These are phyloP conservation scores for Thalassoma bifasciatum DNA, from an alignment of 2,113 vertebrate species.

Conservation along the genomic window DNA sequence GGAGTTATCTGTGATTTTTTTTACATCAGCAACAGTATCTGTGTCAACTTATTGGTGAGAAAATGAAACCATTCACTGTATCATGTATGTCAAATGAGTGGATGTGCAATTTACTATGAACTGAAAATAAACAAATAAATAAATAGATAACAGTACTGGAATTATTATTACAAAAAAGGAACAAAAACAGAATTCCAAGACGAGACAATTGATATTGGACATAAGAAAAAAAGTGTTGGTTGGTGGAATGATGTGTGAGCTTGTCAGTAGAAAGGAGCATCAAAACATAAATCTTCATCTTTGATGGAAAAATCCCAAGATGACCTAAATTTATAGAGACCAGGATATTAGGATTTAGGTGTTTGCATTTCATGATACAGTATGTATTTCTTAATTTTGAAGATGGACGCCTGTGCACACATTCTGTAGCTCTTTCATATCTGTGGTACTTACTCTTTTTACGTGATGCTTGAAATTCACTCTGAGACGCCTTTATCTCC, in stretches of 20 bases:
- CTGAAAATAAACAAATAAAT: not conserved
- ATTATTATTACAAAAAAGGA: too few species aligned
- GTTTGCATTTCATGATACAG: too few species aligned
- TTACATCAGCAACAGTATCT: not conserved
- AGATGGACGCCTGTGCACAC: too few species aligned
- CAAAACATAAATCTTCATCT: too few species aligned
- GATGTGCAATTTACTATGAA: constrained; percentile 7
- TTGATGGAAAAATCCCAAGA: too few species aligned
- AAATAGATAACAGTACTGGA: not conserved
- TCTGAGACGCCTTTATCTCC: not conserved
- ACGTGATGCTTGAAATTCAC: not conserved
- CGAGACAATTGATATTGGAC: not conserved
- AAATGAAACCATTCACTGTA: not conserved
- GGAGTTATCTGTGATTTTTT: not conserved
- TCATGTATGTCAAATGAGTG: too few species aligned
- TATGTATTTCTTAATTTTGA: not conserved
- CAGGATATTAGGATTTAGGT: too few species aligned
- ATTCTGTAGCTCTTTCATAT: too few species aligned
- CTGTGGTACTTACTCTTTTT: too few species aligned
- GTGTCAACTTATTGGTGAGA: not conserved
- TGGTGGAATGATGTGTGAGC: too few species aligned
- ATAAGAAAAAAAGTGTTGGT: not conserved
- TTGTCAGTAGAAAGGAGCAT: constrained; percentile 22
- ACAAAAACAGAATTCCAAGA: too few species aligned
- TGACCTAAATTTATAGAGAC: too few species aligned